These are phyloP conservation scores for Trematocara marginatum DNA, from an alignment of 2,113 vertebrate genomes.

Conservation along the genomic window DNA sequence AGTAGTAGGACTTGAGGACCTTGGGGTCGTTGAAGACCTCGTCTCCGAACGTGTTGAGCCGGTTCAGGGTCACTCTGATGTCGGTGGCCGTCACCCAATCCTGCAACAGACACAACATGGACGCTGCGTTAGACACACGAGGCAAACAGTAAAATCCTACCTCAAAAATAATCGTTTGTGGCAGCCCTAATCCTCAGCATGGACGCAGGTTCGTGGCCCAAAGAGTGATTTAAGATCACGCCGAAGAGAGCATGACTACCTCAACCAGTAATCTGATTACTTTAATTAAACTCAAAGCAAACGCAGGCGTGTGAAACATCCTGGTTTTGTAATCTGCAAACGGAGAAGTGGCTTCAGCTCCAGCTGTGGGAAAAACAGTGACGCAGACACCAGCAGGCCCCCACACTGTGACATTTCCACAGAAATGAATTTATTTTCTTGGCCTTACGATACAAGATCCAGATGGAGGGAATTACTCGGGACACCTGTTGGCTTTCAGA, in stretches of 20 bases:
- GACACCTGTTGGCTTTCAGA: not conserved
- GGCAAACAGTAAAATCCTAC: too few relatives aligned
- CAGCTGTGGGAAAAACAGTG: not conserved
- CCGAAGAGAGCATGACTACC: not conserved
- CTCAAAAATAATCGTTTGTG: too few relatives aligned
- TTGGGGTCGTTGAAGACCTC: conserved; percentile 98
- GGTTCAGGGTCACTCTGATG: conserved; percentile 92
- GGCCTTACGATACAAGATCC: not conserved
- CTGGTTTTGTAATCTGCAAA: not conserved
- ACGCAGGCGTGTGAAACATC: not conserved
- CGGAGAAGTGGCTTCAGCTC: not conserved
- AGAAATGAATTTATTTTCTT: not conserved
- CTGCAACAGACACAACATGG: conserved; percentile 58
- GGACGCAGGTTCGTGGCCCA: not conserved
- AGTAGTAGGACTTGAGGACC: conserved; percentile 98
- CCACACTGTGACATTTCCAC: not conserved
- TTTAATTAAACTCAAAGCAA: not conserved
- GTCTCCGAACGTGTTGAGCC: conserved; percentile 97
- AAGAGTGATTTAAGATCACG: not conserved
- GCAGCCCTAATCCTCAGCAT: not conserved
- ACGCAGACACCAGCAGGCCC: not conserved
- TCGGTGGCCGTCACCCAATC: conserved; percentile 98
- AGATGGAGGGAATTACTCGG: conserved; percentile 3
- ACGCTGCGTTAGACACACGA: not conserved
- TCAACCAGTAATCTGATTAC: not conserved